Evolutionary conservation across 2,113 vertebrate genomes (phyloP).

Genomic region (Anhinga rufa): DNA sequence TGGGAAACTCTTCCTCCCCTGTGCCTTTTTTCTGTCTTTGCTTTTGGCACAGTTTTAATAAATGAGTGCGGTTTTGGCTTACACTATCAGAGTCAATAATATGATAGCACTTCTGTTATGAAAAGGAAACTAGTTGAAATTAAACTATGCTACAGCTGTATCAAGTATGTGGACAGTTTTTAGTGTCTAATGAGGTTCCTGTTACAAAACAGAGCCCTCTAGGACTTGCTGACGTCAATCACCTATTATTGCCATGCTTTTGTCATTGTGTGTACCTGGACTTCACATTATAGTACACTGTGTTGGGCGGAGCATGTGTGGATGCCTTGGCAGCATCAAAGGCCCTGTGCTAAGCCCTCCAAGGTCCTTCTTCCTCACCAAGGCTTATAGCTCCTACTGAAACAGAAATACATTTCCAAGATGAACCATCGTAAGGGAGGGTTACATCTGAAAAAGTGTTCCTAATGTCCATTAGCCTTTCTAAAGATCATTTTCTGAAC

Average conservation of each 20-base stretch:
- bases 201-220: slow-evolving; percentile 27
- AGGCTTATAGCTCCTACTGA: not conserved
- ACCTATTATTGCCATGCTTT: not conserved
- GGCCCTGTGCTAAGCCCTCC: not conserved
- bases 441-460: not conserved
- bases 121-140: slow-evolving; percentile 36
- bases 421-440: not conserved
- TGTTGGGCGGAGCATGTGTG: not conserved
- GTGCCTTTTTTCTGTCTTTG: not conserved
- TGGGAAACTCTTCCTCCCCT: not conserved
- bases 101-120: not conserved
- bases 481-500: not conserved
- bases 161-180: not conserved
- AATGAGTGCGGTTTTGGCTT: not conserved
- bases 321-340: not conserved
- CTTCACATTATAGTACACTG: not conserved
- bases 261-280: accelerated
- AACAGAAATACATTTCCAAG: not conserved
- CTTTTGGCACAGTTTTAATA: not conserved
- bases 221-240: slow-evolving; percentile 17
- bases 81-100: not conserved
- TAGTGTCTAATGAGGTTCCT: slow-evolving; percentile 23
- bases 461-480: not conserved
- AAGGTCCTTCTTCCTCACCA: not conserved
- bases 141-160: slow-evolving; percentile 38